Percentiles rank a stretch among this genome's conserved stretches.
phyloP scores from a whole-genome alignment of 53 echinoderm and acorn worm species.

The Hippasteria phrygiana region DNA sequence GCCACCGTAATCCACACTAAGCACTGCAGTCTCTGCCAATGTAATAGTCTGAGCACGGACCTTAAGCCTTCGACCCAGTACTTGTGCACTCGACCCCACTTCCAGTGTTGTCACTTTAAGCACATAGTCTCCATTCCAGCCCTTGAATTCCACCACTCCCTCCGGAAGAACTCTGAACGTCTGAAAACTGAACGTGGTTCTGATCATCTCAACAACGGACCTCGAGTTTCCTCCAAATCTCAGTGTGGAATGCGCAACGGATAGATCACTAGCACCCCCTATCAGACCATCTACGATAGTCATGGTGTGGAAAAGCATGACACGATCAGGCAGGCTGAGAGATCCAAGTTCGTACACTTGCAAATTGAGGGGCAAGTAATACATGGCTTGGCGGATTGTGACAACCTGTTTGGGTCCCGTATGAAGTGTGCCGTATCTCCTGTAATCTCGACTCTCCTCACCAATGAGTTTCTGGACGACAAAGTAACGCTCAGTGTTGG shows the following conservation, averaged over 20 bases:
- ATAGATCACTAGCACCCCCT: slow-evolving; percentile 67
- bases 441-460: slow-evolving; percentile 51
- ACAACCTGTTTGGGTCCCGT: slow-evolving; percentile 71
- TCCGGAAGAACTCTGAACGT: slow-evolving; percentile 56
- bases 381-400: slow-evolving; percentile 58
- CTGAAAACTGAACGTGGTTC: slow-evolving; percentile 43
- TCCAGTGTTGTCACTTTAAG: slow-evolving; percentile 58
- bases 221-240: slow-evolving; percentile 42
- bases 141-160: slow-evolving; percentile 59
- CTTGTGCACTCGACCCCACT: slow-evolving; percentile 57
- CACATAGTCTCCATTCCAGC: slow-evolving; percentile 35
- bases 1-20: slow-evolving; percentile 73
- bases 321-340: slow-evolving; percentile 65
- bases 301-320: slow-evolving; percentile 70
- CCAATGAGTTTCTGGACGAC: slow-evolving; percentile 70
- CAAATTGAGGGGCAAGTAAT: slow-evolving; percentile 71
- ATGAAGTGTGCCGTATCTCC: slow-evolving; percentile 74
- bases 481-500: slow-evolving; percentile 26
- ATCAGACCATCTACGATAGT: slow-evolving; percentile 69
- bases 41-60: slow-evolving; percentile 60
- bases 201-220: slow-evolving; percentile 4
- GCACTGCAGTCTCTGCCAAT: slow-evolving; percentile 69
- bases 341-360: slow-evolving; percentile 61
- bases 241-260: slow-evolving; percentile 71
- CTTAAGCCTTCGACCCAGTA: slow-evolving; percentile 64